Evolutionary conservation across 1,140 invertebrate genomes (phyloP).

Genomic region (Charaxes varanes): DNA sequence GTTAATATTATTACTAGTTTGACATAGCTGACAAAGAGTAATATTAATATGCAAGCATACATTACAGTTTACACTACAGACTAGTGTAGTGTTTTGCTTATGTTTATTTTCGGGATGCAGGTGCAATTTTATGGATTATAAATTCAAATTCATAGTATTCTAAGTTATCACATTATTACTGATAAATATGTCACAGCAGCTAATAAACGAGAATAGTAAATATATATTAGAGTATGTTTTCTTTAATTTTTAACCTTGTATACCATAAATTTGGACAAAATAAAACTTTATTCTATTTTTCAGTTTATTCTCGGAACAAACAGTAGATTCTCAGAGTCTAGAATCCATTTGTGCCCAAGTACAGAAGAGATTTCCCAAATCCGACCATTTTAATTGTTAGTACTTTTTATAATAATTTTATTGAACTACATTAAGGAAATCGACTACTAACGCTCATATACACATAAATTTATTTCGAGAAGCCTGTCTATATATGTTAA

Average conservation of each 20-base stretch:
- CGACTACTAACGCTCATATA: too few relatives aligned
- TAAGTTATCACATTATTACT: too few relatives aligned
- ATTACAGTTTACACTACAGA: too few relatives aligned
- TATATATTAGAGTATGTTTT: constrained; percentile 62
- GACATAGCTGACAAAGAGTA: too few relatives aligned
- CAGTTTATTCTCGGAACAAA: constrained; percentile 73
- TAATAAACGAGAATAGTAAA: constrained; percentile 64
- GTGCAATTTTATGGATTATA: too few relatives aligned
- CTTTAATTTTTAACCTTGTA: constrained; percentile 13
- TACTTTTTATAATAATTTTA: constrained; percentile 17
- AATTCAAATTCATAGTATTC: too few relatives aligned
- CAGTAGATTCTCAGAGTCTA: constrained; percentile 62
- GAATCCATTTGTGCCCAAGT: constrained; percentile 75
- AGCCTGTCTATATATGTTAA: too few relatives aligned
- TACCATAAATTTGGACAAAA: background rate
- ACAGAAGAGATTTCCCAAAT: constrained; percentile 83
- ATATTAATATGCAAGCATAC: too few relatives aligned
- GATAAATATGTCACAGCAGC: constrained; percentile 55
- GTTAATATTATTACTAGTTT: too few relatives aligned
- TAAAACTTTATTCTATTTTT: constrained; percentile 25
- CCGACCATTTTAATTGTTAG: constrained; percentile 84
- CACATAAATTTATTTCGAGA: too few relatives aligned
- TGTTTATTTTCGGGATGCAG: too few relatives aligned
- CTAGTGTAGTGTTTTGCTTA: too few relatives aligned
- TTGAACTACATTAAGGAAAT: constrained; percentile 1